Evolutionary conservation across 1,140 invertebrate genomes (phyloP).

Genomic region (Melanaphis sacchari): DNA sequence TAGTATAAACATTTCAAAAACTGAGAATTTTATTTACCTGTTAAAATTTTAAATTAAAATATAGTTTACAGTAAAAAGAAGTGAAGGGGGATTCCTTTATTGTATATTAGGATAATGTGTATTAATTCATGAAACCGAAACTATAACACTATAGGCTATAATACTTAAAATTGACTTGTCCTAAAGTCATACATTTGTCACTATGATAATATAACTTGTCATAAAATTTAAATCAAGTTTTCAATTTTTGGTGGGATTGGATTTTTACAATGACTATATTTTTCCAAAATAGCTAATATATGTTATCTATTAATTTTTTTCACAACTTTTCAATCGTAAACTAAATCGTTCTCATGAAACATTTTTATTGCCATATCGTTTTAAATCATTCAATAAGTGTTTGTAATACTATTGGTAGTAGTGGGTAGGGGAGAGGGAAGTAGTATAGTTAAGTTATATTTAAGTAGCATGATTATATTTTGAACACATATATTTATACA

Average conservation of each 20-base stretch:
- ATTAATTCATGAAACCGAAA: not conserved
- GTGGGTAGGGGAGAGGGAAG: too few species aligned
- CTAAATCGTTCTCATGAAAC: not conserved
- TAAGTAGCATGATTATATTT: not conserved
- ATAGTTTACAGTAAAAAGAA: too few species aligned
- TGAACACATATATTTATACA: not conserved
- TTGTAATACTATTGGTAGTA: not conserved
- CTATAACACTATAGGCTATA: not conserved
- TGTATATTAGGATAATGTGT: not conserved
- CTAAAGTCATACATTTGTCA: slow-evolving; percentile 18
- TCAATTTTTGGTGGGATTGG: not conserved
- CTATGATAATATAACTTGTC: not conserved
- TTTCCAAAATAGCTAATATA: not conserved
- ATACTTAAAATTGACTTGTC: too few species aligned
- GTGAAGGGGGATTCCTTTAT: too few species aligned
- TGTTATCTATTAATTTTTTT: not conserved
- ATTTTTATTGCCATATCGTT: not conserved
- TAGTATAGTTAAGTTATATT: not conserved
- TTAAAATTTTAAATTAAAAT: too few species aligned
- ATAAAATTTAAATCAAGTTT: slow-evolving; percentile 22
- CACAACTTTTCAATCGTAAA: not conserved
- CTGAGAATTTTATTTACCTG: too few species aligned
- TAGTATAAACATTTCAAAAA: too few species aligned
- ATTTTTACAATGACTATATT: slow-evolving; percentile 11
- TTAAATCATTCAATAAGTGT: not conserved